phyloP scores from a whole-genome alignment of 35 echinoderm and acorn worm genomes.

The Diadema setosum region DNA sequence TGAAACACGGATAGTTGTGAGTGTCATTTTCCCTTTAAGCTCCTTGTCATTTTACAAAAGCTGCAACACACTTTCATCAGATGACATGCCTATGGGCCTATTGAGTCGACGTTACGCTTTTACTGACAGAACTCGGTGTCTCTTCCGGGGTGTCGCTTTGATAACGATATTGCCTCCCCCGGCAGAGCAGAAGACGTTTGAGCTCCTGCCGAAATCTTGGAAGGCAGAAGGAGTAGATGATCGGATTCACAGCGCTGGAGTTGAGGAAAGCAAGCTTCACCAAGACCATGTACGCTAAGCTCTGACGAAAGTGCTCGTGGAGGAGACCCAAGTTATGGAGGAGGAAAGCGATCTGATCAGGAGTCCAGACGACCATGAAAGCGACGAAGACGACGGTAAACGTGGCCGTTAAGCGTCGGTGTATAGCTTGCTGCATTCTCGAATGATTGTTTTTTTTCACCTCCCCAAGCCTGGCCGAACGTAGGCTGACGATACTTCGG shows the following conservation, averaged over 20 bases:
- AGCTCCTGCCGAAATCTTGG: background rate
- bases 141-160: too few relatives aligned
- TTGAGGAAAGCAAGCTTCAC: background rate
- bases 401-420: background rate
- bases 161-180: background rate
- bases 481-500: background rate
- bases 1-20: too few relatives aligned
- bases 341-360: background rate
- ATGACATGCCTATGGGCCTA: too few relatives aligned
- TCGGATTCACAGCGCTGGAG: background rate
- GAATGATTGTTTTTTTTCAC: background rate
- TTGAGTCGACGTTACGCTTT: too few relatives aligned
- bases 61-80: too few relatives aligned
- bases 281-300: background rate
- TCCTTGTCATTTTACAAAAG: too few relatives aligned
- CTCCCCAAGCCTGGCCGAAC: background rate
- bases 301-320: background rate
- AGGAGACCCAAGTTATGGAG: background rate
- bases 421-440: background rate
- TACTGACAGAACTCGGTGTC: too few relatives aligned
- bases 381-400: background rate
- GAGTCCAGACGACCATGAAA: background rate
- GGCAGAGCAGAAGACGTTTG: background rate
- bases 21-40: too few relatives aligned
- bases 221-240: background rate